phyloP scores from a whole-genome alignment of 2,797 vertebrate species.

The Sebastes diploproa region DNA sequence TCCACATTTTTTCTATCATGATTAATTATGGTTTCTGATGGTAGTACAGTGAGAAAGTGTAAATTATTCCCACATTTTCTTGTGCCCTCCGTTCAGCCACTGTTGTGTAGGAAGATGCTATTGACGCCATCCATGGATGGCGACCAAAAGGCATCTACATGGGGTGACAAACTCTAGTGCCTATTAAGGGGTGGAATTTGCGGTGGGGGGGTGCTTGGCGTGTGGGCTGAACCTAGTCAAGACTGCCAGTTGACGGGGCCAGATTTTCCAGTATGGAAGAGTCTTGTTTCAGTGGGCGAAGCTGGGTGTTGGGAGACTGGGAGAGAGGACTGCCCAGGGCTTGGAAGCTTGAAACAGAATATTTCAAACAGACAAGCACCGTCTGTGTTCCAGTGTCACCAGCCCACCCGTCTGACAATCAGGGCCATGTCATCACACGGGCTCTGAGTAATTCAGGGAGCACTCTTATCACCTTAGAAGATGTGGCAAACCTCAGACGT shows the following conservation, averaged over 20 bases:
- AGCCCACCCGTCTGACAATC: conserved; percentile 88
- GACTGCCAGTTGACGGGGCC: conserved; percentile 81
- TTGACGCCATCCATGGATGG: conserved; percentile 85
- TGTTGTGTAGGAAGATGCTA: conserved; percentile 88
- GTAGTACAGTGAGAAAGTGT: conserved; percentile 84
- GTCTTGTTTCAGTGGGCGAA: conserved; percentile 81
- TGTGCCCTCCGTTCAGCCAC: conserved; percentile 84
- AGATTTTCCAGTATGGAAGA: conserved; percentile 83
- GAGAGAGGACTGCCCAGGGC: conserved; percentile 79
- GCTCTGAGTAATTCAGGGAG: conserved; percentile 80
- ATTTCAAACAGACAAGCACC: conserved; percentile 85
- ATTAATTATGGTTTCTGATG: conserved; percentile 88
- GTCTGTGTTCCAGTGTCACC: conserved; percentile 86
- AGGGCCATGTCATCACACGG: conserved; percentile 77
- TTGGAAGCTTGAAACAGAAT: conserved; percentile 82
- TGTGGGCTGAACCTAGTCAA: conserved; percentile 80
- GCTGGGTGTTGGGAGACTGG: conserved; percentile 81
- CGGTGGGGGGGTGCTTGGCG: conserved; percentile 61
- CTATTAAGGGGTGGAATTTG: conserved; percentile 72
- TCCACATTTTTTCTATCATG: conserved; percentile 85
- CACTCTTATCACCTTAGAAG: conserved; percentile 74
- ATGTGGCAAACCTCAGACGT: conserved; percentile 75
- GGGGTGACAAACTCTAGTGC: conserved; percentile 80
- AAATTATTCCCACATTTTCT: conserved; percentile 85
- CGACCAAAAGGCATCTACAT: conserved; percentile 85